Percentiles rank a stretch among this genome's conserved stretches.
Evolutionary conservation across 92 coral and sea anemone species (phyloP).

Genomic region (Galaxea fascicularis): DNA sequence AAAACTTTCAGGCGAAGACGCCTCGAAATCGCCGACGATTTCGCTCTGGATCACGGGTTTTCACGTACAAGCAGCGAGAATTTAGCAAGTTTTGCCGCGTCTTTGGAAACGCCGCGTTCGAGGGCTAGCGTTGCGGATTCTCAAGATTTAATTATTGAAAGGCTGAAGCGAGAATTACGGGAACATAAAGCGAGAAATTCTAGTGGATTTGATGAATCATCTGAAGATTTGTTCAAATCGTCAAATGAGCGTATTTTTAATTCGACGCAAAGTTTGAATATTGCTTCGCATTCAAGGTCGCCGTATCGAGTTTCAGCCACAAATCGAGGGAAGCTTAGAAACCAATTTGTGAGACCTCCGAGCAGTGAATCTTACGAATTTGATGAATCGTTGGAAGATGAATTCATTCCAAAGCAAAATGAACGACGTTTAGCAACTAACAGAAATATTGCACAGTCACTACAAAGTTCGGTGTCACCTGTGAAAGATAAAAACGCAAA

Average conservation of each 20-base stretch:
- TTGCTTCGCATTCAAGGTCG: neutral
- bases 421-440: neutral
- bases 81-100: slow-evolving; percentile 30
- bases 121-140: slow-evolving; percentile 65
- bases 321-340: neutral
- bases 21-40: neutral
- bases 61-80: slow-evolving; percentile 22
- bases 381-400: slow-evolving; percentile 13
- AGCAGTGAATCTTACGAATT: neutral
- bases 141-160: slow-evolving; percentile 71
- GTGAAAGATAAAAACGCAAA: neutral
- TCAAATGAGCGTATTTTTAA: slow-evolving; percentile 1
- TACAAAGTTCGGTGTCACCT: slow-evolving; percentile 9
- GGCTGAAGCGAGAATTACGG: slow-evolving; percentile 65
- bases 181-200: slow-evolving; percentile 59
- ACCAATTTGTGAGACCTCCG: neutral
- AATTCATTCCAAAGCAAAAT: neutral
- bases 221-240: slow-evolving; percentile 17
- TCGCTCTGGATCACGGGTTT: slow-evolving; percentile 15
- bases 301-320: neutral
- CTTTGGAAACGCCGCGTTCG: slow-evolving; percentile 61
- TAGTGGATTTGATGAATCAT: slow-evolving; percentile 23
- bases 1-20: slow-evolving; percentile 23
- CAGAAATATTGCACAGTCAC: slow-evolving; percentile 18
- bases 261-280: slow-evolving; percentile 3